A percentile compares a stretch with the other conserved stretches of the same genome.
Conservation (phyloP, 2,113 vertebrate genomes). For the Oriolus oriolus region DNA sequence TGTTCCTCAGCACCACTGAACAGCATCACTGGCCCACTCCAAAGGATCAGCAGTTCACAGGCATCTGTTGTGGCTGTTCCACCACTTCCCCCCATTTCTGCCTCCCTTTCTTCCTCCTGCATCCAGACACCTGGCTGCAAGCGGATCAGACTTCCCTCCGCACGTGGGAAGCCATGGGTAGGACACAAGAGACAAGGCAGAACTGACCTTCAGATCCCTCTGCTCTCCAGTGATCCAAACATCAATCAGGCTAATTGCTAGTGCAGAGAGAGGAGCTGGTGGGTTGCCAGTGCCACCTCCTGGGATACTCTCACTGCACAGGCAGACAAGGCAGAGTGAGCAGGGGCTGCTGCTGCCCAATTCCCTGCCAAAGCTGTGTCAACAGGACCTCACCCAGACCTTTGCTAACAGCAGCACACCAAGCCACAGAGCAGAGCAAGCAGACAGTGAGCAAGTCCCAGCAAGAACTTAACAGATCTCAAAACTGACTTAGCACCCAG, state of each 20-base stretch:
- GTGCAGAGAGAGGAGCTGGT: not conserved
- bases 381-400: not conserved
- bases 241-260: not conserved
- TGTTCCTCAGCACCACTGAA: not conserved
- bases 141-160: not conserved
- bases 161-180: not conserved
- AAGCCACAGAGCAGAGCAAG: not conserved
- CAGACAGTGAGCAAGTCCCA: not conserved
- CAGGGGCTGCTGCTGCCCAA: not conserved
- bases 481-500: not conserved
- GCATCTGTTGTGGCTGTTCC: not conserved
- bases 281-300: slow-evolving; percentile 7
- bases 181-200: not conserved
- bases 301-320: not conserved
- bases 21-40: not conserved
- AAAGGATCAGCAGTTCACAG: not conserved
- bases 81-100: not conserved
- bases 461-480: not conserved
- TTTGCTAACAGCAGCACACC: not conserved
- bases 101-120: not conserved
- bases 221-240: not conserved
- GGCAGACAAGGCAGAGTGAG: not conserved
- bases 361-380: not conserved
- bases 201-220: not conserved
- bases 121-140: not conserved